Percentiles rank a stretch among this genome's conserved stretches.
Conservation (phyloP, 2,113 vertebrate species). For the Archocentrus centrarchus region DNA sequence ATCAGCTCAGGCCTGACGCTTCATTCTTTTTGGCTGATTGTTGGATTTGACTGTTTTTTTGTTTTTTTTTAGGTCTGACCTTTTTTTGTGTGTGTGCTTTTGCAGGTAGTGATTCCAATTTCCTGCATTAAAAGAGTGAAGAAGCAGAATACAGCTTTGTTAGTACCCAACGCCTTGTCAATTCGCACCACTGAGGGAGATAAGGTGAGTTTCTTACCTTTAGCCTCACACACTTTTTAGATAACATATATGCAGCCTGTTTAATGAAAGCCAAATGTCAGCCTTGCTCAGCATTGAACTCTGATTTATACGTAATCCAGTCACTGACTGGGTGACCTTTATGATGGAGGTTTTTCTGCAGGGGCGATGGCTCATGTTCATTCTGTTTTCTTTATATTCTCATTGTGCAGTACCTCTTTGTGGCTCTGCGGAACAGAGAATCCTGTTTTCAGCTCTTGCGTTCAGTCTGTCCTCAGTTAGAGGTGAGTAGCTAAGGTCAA, state of each 20-base stretch:
- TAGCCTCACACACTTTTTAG: background rate
- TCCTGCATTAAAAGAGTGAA: slow-evolving; percentile 81
- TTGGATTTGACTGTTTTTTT: background rate
- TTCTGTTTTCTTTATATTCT: background rate
- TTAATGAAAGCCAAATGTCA: background rate
- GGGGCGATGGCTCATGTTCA: background rate
- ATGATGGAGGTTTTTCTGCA: background rate
- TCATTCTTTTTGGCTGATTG: background rate
- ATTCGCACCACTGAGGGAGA: slow-evolving; percentile 83
- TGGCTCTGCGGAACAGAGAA: slow-evolving; percentile 85
- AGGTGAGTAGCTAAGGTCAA: slow-evolving; percentile 69
- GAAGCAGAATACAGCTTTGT: slow-evolving; percentile 88
- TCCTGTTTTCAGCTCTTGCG: slow-evolving; percentile 83
- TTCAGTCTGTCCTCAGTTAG: slow-evolving; percentile 81
- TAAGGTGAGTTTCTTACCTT: slow-evolving; percentile 78
- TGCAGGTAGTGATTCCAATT: slow-evolving; percentile 83
- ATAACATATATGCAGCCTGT: background rate
- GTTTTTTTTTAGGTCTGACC: background rate
- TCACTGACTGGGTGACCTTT: background rate
- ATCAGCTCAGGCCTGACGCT: background rate
- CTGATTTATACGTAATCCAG: background rate
- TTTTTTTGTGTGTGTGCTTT: background rate
- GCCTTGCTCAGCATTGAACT: background rate
- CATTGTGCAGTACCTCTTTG: slow-evolving; percentile 83
- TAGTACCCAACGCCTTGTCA: slow-evolving; percentile 89